These are phyloP conservation scores for Halesus radiatus DNA, from an alignment of 1,140 invertebrate genomes.

Conservation along the genomic window DNA sequence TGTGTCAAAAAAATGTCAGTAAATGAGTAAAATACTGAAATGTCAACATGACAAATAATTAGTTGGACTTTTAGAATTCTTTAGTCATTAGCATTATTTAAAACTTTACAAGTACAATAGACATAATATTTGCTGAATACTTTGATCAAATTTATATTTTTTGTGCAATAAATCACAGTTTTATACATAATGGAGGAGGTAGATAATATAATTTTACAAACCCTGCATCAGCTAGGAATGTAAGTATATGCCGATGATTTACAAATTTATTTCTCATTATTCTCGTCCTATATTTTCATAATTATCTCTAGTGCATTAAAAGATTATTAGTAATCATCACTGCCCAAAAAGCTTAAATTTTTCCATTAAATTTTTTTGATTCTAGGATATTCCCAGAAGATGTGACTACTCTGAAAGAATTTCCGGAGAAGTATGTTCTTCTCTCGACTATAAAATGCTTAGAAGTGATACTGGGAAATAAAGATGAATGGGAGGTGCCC, in stretches of 20 bases:
- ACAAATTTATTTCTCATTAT: background rate
- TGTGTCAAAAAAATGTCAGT: no score
- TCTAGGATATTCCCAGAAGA: constrained; percentile 82
- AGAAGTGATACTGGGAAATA: constrained; percentile 77
- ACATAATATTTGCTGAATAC: no score
- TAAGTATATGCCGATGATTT: constrained; percentile 9
- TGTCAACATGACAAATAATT: no score
- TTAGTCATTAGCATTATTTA: no score
- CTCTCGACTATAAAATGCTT: constrained; percentile 83
- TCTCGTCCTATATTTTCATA: background rate
- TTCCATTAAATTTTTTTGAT: constrained; percentile 61
- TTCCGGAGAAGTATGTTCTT: constrained; percentile 83
- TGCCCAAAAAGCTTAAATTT: no score
- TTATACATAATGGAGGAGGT: constrained; percentile 39
- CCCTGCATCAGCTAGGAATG: constrained; percentile 35
- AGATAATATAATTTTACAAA: constrained; percentile 41
- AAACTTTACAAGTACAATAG: no score
- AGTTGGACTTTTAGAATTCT: no score
- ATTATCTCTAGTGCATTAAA: background rate
- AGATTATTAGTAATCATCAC: background rate
- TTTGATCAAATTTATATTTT: no score
- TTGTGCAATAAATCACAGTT: background rate
- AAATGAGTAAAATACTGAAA: no score
- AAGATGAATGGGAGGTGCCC: constrained; percentile 78
- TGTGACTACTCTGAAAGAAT: constrained; percentile 78